Evolutionary conservation across 2,797 vertebrate species (phyloP).

Genomic region (Mus spretus): DNA sequence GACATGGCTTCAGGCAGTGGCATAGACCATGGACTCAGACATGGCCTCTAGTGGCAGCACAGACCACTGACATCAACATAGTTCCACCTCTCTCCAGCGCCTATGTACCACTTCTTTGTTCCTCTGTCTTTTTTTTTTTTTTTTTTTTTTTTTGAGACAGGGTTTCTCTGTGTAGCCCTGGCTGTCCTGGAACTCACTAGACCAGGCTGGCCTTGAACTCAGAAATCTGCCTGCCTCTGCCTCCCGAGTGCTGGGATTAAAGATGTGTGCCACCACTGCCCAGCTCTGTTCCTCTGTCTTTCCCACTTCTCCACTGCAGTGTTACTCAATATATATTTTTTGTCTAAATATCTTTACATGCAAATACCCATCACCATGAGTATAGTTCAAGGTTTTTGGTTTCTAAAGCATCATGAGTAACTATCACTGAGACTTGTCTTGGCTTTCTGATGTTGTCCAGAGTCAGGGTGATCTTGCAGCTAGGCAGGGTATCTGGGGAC

Average conservation of each 20-base stretch:
- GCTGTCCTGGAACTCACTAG: too few species aligned
- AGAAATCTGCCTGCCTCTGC: too few species aligned
- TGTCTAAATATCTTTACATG: neutral
- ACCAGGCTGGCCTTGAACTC: too few species aligned
- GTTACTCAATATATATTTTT: neutral
- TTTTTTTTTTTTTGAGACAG: too few species aligned
- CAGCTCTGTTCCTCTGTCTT: neutral
- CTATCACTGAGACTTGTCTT: neutral
- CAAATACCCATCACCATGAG: neutral
- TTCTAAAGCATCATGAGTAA: neutral
- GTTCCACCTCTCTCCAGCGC: neutral
- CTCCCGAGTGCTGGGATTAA: too few species aligned
- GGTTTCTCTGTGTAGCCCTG: too few species aligned
- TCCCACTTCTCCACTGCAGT: neutral
- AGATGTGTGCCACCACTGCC: too few species aligned
- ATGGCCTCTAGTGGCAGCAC: neutral
- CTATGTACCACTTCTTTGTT: neutral
- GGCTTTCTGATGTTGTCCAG: neutral
- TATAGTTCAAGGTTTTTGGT: neutral
- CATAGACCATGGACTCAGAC: neutral
- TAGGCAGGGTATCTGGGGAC: neutral
- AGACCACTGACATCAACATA: neutral
- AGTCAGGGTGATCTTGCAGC: neutral
- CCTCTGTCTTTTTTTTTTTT: neutral
- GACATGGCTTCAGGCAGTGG: neutral